Evolutionary conservation across 2,888 invertebrate species (phyloP).

Genomic region (Pandemis corylana): DNA sequence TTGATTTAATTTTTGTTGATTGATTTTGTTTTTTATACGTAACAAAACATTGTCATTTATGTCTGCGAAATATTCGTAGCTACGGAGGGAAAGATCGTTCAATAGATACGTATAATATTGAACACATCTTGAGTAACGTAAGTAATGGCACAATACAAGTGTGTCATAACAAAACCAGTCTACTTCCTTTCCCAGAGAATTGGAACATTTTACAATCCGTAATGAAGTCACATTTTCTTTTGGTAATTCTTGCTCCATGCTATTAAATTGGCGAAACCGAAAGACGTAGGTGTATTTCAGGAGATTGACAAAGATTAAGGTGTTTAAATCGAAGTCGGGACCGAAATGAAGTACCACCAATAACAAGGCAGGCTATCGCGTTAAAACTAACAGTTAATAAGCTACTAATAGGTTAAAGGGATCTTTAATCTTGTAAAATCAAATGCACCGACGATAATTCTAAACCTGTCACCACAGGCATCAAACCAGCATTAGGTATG

Average conservation of each 20-base stretch:
- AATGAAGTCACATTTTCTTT: neutral
- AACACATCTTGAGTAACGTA: neutral
- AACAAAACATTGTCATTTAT: too few species aligned
- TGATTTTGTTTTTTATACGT: too few species aligned
- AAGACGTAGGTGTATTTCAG: neutral
- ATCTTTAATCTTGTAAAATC: neutral
- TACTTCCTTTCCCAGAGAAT: constrained; percentile 1
- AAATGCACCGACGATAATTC: neutral
- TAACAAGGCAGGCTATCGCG: too few species aligned
- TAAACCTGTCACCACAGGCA: neutral
- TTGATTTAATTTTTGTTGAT: too few species aligned
- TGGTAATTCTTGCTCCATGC: neutral
- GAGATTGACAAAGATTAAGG: neutral
- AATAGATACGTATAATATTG: neutral
- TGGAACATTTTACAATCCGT: neutral
- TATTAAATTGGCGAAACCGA: neutral
- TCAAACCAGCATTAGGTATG: neutral
- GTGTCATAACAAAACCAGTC: neutral
- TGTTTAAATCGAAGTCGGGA: neutral
- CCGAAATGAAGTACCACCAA: too few species aligned
- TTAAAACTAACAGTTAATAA: neutral
- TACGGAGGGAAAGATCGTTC: neutral
- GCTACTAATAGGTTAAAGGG: neutral
- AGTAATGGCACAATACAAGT: neutral
- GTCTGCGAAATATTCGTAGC: neutral